Percentiles rank a stretch among this genome's conserved stretches.
Evolutionary conservation across 2,797 vertebrate genomes (phyloP).

Genomic region (Uromys caudimaculatus): DNA sequence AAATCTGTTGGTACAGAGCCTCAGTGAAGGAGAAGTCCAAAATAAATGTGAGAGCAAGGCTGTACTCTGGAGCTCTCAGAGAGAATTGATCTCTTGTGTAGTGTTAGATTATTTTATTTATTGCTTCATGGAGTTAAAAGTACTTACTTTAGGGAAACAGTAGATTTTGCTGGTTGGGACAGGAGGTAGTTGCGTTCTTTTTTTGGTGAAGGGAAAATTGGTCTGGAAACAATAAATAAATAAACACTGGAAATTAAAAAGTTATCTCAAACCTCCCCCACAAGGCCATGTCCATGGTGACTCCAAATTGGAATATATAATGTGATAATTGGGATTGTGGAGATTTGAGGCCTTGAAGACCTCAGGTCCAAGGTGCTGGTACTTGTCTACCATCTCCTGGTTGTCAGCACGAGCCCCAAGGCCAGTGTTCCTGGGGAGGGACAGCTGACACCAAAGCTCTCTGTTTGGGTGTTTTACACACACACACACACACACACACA

Average conservation of each 20-base stretch:
- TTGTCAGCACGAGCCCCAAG: not conserved
- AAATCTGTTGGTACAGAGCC: not conserved
- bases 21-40: not conserved
- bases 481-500: not conserved
- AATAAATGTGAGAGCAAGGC: not conserved
- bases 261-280: no score
- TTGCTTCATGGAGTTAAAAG: not conserved
- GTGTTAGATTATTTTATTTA: not conserved
- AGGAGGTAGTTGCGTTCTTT: slow-evolving; percentile 46
- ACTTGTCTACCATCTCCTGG: not conserved
- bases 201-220: slow-evolving; percentile 21
- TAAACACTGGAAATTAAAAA: not conserved
- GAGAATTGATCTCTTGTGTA: not conserved
- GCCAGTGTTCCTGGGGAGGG: not conserved
- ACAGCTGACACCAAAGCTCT: not conserved
- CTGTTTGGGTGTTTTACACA: not conserved
- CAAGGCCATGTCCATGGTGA: not conserved
- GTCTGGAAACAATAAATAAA: slow-evolving; percentile 65
- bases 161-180: slow-evolving; percentile 38
- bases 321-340: not conserved
- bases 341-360: not conserved
- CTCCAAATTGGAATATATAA: not conserved
- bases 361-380: not conserved
- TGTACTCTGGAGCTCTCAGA: no score
- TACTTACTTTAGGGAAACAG: slow-evolving; percentile 72